Conservation (phyloP, 1,140 invertebrate genomes). For the Bombus difficillimus region DNA sequence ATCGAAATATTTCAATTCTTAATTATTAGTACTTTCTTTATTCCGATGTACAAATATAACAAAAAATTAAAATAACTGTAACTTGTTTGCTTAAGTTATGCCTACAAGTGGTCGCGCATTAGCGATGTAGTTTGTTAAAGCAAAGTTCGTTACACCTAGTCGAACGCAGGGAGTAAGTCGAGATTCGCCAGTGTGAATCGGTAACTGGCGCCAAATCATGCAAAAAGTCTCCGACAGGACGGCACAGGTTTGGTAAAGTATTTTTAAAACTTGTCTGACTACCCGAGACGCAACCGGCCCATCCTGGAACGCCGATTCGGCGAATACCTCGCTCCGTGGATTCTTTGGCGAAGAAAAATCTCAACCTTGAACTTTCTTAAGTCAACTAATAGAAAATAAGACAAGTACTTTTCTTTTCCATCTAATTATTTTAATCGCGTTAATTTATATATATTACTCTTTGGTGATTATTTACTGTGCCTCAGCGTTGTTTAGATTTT, state of each 20-base stretch:
- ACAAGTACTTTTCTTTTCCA: background rate
- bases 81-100: background rate
- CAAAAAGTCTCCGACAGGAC: constrained; percentile 59
- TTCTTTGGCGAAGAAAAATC: constrained; percentile 19
- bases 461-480: too few species aligned
- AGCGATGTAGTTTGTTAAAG: background rate
- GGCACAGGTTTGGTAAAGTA: constrained; percentile 62
- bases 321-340: background rate
- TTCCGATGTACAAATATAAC: too few species aligned
- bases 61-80: background rate
- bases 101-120: background rate
- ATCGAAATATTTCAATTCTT: too few species aligned
- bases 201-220: constrained; percentile 68
- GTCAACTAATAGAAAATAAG: background rate
- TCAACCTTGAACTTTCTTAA: background rate
- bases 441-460: background rate
- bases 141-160: constrained; percentile 36
- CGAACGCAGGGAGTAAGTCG: constrained; percentile 18
- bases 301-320: constrained; percentile 38
- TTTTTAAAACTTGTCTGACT: constrained; percentile 71
- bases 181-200: constrained; percentile 34
- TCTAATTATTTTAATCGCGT: background rate
- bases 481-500: too few species aligned
- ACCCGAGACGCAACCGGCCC: constrained; percentile 23
- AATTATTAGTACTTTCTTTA: background rate